Base-by-base conservation (phyloP, 2,113 vertebrate species). In the Thunnus thynnus region DNA sequence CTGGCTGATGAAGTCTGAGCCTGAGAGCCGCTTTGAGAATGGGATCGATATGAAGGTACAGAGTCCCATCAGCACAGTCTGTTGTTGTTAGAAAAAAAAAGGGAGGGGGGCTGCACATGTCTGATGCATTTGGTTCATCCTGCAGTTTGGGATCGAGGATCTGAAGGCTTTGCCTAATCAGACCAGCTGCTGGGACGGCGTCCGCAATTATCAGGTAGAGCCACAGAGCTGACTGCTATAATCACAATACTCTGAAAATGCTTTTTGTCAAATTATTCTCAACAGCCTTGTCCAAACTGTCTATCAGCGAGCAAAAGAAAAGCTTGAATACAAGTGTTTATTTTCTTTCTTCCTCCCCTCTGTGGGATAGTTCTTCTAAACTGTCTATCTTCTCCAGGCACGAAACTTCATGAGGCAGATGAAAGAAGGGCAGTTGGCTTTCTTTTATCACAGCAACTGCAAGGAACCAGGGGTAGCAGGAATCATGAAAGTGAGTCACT, bases 361-460 rank as follows among this genome's bases (percentile, higher is more conserved):
- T 52, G 13, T 3, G 36, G 62, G 18, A 54, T 25, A 9, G 50
- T 58, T 64, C 11, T 47, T 27, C 17, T 6, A 36, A 71, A 57
- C 52, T 61, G 30, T 57, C 57, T 32, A 11, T 78, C 50, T 10
- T 70, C 67, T 60, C 65, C 86, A 99, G 98, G 98, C 98, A 25
- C 97, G 98, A 52, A 99, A 99, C 87, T 99, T 98, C 83, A 96
- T 99, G 93, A 96, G 95, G 84, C 95, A 96, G 85, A 99, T 99
- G 98, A 97, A 96, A 77, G 81, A 93, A 9, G 97, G 95, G 7
- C 96, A 99, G 66, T 76, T 93, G 82, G 97, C 97, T 4, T 99
- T 99, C 93, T 99, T 99, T 94, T 99, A 99, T 91, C 98, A 99
- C 91, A 99, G 98, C 76, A 99, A 99, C 95, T 99, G 98, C 80